These are phyloP conservation scores for Caenorhabditis angaria DNA, from an alignment of 2,888 invertebrate genomes.

Conservation along the genomic window DNA sequence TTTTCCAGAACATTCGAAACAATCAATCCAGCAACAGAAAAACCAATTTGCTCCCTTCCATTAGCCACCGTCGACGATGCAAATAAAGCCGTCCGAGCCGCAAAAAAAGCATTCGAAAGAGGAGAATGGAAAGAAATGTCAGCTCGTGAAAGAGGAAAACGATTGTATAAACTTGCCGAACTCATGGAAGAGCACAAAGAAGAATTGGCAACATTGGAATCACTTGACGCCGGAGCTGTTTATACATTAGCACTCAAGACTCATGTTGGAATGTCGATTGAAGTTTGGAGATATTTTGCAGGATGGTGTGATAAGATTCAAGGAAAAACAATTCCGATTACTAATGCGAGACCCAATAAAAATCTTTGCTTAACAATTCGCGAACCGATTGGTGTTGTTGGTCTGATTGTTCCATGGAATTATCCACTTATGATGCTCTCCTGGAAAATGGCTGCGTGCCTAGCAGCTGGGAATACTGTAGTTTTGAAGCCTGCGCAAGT, in stretches of 20 bases:
- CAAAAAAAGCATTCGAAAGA: conserved; percentile 77
- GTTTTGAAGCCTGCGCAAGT: conserved; percentile 89
- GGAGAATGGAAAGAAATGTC: conserved; percentile 95
- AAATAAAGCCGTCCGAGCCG: conserved; percentile 86
- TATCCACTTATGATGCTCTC: conserved; percentile 98
- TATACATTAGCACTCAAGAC: conserved; percentile 95
- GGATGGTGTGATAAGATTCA: conserved; percentile 92
- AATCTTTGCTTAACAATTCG: conserved; percentile 87
- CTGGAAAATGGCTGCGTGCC: conserved; percentile 97
- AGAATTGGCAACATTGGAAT: conserved; percentile 91
- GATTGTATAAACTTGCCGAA: conserved; percentile 88
- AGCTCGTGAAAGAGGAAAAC: conserved; percentile 85
- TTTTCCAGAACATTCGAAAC: conserved; percentile 67
- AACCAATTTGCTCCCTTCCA: conserved; percentile 76
- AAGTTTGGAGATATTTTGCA: conserved; percentile 94
- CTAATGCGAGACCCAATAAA: conserved; percentile 88
- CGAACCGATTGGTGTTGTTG: conserved; percentile 81
- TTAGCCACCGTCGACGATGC: conserved; percentile 84
- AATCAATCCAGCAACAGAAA: conserved; percentile 87
- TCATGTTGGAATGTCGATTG: conserved; percentile 96
- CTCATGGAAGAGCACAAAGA: conserved; percentile 93
- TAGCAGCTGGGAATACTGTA: conserved; percentile 95
- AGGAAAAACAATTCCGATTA: conserved; percentile 89
- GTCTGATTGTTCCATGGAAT: conserved; percentile 94
- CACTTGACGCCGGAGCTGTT: conserved; percentile 92